Evolutionary conservation across 2,113 vertebrate genomes (phyloP), one percentile per base, ranked within the genome.

Genomic region (Trematomus loennbergii): DNA sequence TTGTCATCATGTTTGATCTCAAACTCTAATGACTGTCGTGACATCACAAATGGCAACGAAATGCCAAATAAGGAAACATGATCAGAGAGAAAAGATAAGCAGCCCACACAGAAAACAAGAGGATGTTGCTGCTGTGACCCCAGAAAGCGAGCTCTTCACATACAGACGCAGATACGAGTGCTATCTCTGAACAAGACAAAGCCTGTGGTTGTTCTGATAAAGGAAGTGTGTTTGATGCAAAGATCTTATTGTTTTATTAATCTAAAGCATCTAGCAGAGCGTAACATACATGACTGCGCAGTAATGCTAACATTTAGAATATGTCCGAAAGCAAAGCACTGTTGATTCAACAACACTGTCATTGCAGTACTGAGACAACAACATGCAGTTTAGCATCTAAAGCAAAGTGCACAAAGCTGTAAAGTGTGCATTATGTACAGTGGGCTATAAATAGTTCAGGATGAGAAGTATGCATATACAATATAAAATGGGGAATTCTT

Each of bases 41-140:
- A 92, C 43, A 69, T 91, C 18, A 92, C 57, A 62, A 55, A 3
- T 64, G 91, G 83, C 91, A 40, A 95, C 94, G 94, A 96, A 95
- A 92, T 80, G 78, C 75, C 88, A 92, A 93, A 95, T 88, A 87
- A 84, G 88, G 73, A 86, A 82, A 89, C 43, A n/a, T 67, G 82
- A 64, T 72, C 53, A 67, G 78, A 86, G 77, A 60, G 62, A 83
- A 58, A 67, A 18, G 86, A 89, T 84, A 75, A 74, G 43, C 86
- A 69, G 54, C 84, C 84, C 66, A 85, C 89, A 73, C 85, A 70
- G 54, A 81, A 65, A 83, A 69, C 40, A 68, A 73, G 79, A 75
- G 55, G 46, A 70, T 18, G 54, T 53, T 1, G 55, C 64, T 70
- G n/a, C 61, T 71, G 77, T 36, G 77, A 84, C 70, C 64, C 57